Base-by-base conservation (phyloP, 2,797 vertebrate genomes). In the Leontopithecus rosalia region DNA sequence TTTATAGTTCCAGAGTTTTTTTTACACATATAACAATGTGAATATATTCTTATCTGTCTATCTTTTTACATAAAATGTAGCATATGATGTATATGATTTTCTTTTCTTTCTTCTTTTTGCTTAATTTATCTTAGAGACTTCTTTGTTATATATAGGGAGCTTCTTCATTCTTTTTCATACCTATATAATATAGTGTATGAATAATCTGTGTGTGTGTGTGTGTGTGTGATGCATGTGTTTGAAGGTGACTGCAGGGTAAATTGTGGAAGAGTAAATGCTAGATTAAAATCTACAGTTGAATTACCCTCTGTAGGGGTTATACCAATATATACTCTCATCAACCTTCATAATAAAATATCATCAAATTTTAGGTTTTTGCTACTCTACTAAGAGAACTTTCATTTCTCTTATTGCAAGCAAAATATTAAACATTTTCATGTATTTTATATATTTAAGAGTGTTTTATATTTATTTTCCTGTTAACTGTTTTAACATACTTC, bases 1-100 rank as follows among this genome's bases (percentile, higher is more conserved):
- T 84, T 41, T 91, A 43, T 84, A 58, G 13, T 88, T 85, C 13
- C 50, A 90, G 28, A 81, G 36, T 81, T 86, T 70, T 76, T 82
- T 28, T 77, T 88, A 72, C 41, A 36, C 3, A 28, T 52, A 43
- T 43, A 77, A 76, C 7, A 50, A 58, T 83, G 28, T 83, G n/a
- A 93, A 24, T 79, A 88, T 77, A 57, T 88, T 57, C 72, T 77
- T 43, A 82, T 82, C 5, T 6, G 50, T 61, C 46, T n/a, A 43
- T 83, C 41, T 70, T 90, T 92, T 76, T 94, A 58, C 48, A 70
- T 57, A 46, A 96, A 86, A n/a, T 86, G 57, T 70, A 70, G 50
- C n/a, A 26, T 70, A 30, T n/a, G 67, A 24, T 84, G 15, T 77
- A 43, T 77, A 72, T 76, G 82, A 87, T 70, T 76, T 57, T 14